Percentiles rank a stretch among this genome's conserved stretches.
Conservation (phyloP, 2,113 vertebrate species). For the Apteryx owenii region DNA sequence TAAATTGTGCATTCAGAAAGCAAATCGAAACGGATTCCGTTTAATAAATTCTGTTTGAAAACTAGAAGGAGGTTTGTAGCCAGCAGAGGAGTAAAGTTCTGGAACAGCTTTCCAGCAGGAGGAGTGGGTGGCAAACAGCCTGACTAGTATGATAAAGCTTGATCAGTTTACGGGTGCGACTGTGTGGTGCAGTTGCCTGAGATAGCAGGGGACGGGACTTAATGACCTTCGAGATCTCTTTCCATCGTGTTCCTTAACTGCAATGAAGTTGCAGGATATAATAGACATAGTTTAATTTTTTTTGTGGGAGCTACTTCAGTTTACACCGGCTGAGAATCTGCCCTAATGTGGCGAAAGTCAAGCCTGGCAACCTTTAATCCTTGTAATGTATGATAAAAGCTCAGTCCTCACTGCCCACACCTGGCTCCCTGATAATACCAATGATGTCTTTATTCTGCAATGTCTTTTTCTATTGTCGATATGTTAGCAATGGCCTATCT, state of each 20-base stretch:
- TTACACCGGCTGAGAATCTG: constrained; percentile 12
- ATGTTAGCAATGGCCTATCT: constrained; percentile 21
- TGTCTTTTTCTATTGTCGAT: neutral
- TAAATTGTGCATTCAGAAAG: neutral
- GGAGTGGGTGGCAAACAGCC: constrained; percentile 52
- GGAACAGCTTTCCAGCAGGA: constrained; percentile 55
- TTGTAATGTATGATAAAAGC: neutral
- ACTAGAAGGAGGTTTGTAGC: constrained; percentile 29
- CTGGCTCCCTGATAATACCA: neutral
- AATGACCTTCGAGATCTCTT: neutral
- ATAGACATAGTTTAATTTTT: neutral
- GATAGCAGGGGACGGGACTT: neutral
- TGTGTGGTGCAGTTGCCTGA: neutral
- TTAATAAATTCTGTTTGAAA: constrained; percentile 62
- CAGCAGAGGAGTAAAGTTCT: constrained; percentile 52
- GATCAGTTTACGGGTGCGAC: neutral
- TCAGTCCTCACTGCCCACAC: neutral
- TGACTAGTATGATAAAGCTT: constrained; percentile 16
- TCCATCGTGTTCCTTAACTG: neutral
- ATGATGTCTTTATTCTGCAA: constrained; percentile 1
- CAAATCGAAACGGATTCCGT: neutral
- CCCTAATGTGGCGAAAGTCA: constrained; percentile 6
- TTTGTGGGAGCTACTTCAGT: neutral
- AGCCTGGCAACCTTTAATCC: constrained; percentile 25
- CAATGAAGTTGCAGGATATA: neutral